Percentiles rank a stretch among this genome's conserved stretches.
Conservation (phyloP, 2,888 invertebrate species). For the Acheta domesticus region DNA sequence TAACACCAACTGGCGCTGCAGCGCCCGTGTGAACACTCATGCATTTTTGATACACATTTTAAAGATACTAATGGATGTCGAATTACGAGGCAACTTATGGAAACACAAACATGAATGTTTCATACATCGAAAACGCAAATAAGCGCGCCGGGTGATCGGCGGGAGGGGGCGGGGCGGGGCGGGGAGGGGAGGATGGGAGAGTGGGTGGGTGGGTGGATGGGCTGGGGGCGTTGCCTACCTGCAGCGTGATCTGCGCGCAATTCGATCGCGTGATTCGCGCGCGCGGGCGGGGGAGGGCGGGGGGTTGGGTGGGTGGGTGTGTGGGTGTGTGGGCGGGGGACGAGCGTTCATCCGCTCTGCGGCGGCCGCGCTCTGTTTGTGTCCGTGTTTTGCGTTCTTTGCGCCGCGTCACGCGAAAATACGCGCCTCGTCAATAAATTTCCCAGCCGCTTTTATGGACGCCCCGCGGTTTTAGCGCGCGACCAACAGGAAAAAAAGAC, state of each 20-base stretch:
- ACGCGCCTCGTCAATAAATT: not conserved
- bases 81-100: constrained; percentile 18
- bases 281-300: not conserved
- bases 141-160: not conserved
- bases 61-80: constrained; percentile 18
- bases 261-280: not conserved
- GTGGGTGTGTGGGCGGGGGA: too few species aligned
- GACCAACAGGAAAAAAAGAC: not conserved
- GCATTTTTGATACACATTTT: constrained; percentile 10
- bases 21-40: constrained; percentile 2
- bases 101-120: constrained; percentile 18
- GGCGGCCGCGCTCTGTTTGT: not conserved
- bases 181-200: not conserved
- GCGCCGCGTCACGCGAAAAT: not conserved
- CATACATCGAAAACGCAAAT: constrained; percentile 5
- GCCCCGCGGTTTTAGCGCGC: not conserved
- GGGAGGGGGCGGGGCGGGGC: not conserved
- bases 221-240: not conserved
- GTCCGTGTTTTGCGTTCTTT: constrained; percentile 4
- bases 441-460: not conserved
- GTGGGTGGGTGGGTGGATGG: not conserved
- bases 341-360: not conserved
- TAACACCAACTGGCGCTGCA: constrained; percentile 8
- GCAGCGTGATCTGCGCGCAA: not conserved
- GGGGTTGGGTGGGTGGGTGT: too few species aligned